Conservation (phyloP, 2,888 invertebrate species). For the Yponomeuta sedellus region DNA sequence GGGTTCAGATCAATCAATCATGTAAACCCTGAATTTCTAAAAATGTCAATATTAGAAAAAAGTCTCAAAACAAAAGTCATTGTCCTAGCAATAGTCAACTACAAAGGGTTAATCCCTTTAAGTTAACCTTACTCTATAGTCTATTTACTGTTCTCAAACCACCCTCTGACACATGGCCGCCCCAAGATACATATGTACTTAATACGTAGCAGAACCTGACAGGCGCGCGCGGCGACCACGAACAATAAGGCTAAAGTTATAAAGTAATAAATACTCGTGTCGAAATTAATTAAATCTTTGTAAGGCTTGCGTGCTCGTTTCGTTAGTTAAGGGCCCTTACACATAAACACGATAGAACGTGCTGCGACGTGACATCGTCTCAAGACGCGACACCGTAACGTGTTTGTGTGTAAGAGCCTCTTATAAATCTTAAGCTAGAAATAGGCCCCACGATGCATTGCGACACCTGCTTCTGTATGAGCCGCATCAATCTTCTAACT, state of each 20-base stretch:
- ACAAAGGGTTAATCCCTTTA: no score
- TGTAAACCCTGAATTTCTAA: no score
- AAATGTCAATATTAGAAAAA: no score
- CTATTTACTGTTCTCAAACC: not conserved
- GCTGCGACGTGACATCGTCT: no score
- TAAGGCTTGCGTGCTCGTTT: not conserved
- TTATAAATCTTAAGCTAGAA: not conserved
- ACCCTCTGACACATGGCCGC: not conserved
- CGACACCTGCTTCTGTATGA: not conserved
- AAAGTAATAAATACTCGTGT: slow-evolving; percentile 2
- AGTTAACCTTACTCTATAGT: not conserved
- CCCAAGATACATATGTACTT: not conserved
- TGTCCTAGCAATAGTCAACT: no score
- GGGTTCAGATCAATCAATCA: no score
- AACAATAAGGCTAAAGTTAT: slow-evolving; percentile 1
- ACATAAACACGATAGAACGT: no score
- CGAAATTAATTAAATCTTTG: slow-evolving; percentile 2
- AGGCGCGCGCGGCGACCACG: not conserved
- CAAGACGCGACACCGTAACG: no score
- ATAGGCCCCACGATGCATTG: not conserved
- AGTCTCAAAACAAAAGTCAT: no score
- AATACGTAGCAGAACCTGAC: not conserved
- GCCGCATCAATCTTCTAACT: not conserved
- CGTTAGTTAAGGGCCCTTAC: not conserved
- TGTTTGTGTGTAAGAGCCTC: no score